Base-by-base conservation (phyloP, 2,888 invertebrate genomes). In the Anthrax anthrax region DNA sequence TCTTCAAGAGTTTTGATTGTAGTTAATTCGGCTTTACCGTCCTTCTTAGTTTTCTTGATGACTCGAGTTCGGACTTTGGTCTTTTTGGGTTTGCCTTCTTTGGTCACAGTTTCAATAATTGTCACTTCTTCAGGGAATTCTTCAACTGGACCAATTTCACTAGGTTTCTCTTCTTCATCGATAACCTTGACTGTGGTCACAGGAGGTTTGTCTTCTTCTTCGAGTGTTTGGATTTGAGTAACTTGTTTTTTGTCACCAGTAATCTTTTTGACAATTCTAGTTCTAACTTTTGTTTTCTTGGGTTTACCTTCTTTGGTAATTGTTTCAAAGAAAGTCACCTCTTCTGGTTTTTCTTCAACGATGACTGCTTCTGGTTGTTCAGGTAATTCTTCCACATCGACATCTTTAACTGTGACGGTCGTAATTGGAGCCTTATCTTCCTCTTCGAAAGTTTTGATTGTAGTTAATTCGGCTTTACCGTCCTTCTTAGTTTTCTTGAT, bases 181-280 rank as follows among this genome's bases (percentile, higher is more conserved):
- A 51, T 56, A 16, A 54, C 55, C 49, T 46, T 48, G 0, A 58
- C 53, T 1, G 59, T 61, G 4, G 61, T 66, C 48, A 62, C 55
- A 12, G 60, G 54, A 36, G 47, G 44, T 18, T 53, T 50, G 18
- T 63, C 66, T 50, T 68, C 69, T 45, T 65, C 67, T 46, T 67
- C 62, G 3, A 64, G 56, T 4, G 62, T 66, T 18, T 62, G 59
- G 43, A 68, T 63, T 56, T 67, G 58, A 14, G 66, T 65, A 42
- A 44, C 51, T 54, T 59, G 55, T 36, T 60, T 64, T 50, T 60
- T 61, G 3, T 56, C 62, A 39, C 62, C 64, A 48, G 60, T 60
- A 3, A 56, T 58, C 56, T 62, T 65, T 49, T 58, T 64, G 40
- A 63, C 54, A 1, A 46, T 47, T 12, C 55, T 47, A 46, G 54